These are phyloP conservation scores for Potamarius usumacintae DNA, from an alignment of 2,113 vertebrate species.

Conservation along the genomic window DNA sequence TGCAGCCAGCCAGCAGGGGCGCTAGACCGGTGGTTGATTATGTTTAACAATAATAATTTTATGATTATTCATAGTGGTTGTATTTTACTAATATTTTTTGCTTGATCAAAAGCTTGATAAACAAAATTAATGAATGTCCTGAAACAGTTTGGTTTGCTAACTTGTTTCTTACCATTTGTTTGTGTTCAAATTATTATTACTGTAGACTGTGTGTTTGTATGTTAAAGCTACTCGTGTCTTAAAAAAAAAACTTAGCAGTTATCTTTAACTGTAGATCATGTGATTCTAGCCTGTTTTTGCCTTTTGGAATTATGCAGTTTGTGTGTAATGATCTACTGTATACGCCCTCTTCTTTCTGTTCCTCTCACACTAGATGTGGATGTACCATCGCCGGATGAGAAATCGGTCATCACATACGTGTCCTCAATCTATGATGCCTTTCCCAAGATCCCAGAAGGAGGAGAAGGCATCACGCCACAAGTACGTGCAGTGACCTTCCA, in stretches of 20 bases:
- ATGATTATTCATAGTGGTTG: not conserved
- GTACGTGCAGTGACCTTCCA: conserved; percentile 69
- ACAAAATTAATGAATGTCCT: not conserved
- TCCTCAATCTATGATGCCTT: conserved; percentile 99
- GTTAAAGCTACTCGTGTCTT: not conserved
- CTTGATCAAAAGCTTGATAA: not conserved
- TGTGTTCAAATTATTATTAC: not conserved
- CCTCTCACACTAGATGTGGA: conserved; percentile 82
- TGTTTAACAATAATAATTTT: too few species aligned
- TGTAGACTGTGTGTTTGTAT: not conserved
- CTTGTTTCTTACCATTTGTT: not conserved
- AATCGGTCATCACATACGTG: conserved; percentile 98
- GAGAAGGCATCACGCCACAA: conserved; percentile 88
- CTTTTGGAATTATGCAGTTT: not conserved
- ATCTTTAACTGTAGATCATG: not conserved
- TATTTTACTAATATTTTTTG: not conserved
- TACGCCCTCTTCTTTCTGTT: not conserved
- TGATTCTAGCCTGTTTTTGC: not conserved
- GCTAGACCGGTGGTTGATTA: too few species aligned
- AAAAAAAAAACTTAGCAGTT: not conserved
- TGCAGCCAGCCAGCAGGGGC: too few species aligned
- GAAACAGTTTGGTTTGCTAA: not conserved
- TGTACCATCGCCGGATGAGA: conserved; percentile 94
- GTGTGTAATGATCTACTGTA: too few species aligned
- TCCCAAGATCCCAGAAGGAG: conserved; percentile 96